Evolutionary conservation across 2,888 invertebrate genomes (phyloP).

Genomic region (Apocheima hispidaria): DNA sequence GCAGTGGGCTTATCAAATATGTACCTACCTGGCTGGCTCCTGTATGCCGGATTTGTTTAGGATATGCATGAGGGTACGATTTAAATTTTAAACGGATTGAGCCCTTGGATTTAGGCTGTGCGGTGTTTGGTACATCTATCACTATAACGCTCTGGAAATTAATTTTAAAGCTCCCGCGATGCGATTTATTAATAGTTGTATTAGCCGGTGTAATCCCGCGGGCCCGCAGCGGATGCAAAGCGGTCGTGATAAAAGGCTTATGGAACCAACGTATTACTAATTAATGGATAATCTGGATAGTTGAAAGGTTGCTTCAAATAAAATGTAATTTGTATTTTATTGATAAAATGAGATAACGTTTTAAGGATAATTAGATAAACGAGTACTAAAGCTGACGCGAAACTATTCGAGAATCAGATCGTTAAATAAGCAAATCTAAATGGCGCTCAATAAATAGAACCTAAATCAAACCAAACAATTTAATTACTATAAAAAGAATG

Average conservation of each 20-base stretch:
- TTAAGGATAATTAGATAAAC: no score
- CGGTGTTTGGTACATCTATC: constrained; percentile 82
- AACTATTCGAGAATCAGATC: no score
- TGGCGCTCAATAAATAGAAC: no score
- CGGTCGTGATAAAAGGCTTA: constrained; percentile 68
- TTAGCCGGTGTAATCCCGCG: constrained; percentile 65
- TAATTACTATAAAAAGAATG: no score
- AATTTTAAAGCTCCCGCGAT: constrained; percentile 70
- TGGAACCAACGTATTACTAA: constrained; percentile 60
- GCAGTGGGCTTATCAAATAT: constrained; percentile 83
- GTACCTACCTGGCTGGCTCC: constrained; percentile 80
- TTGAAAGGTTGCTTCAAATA: constrained; percentile 30
- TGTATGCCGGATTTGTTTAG: constrained; percentile 84
- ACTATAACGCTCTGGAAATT: constrained; percentile 66
- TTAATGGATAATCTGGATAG: constrained; percentile 55
- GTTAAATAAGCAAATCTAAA: no score
- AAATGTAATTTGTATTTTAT: background rate
- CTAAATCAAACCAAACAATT: no score
- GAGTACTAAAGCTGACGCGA: no score
- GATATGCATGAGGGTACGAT: constrained; percentile 86
- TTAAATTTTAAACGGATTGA: constrained; percentile 86
- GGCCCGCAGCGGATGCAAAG: constrained; percentile 57
- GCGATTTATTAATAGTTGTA: constrained; percentile 76
- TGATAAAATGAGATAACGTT: no score
- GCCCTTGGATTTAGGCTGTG: constrained; percentile 81